Percentiles rank a stretch among this genome's conserved stretches.
Conservation (phyloP, 1,140 invertebrate species). For the Campodea augens region DNA sequence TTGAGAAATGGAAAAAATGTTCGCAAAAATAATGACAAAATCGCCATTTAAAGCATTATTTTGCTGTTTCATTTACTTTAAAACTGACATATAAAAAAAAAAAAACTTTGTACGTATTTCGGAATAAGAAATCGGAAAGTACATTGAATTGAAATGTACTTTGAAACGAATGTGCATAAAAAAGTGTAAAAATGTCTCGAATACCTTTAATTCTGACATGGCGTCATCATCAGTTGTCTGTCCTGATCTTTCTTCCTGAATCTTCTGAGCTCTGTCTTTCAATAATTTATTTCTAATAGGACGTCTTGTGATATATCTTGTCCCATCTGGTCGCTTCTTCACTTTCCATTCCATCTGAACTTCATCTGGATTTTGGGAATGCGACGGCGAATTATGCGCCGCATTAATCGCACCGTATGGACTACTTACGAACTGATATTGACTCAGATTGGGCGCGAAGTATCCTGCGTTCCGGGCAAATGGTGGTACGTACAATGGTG, state of each 20-base stretch:
- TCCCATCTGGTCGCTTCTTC: constrained; percentile 54
- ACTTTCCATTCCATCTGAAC: constrained; percentile 59
- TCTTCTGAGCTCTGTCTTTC: constrained; percentile 44
- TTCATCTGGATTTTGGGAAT: constrained; percentile 10
- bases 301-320: constrained; percentile 52
- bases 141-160: too few relatives aligned
- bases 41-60: too few relatives aligned
- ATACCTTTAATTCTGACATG: constrained; percentile 53
- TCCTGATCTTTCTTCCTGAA: constrained; percentile 45
- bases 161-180: too few relatives aligned
- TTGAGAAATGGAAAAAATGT: too few relatives aligned
- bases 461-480: constrained; percentile 21
- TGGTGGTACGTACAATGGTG: constrained; percentile 1
- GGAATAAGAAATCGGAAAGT: too few relatives aligned
- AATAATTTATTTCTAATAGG: constrained; percentile 45
- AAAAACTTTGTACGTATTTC: too few relatives aligned
- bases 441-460: constrained; percentile 34
- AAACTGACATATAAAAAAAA: too few relatives aligned
- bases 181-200: too few relatives aligned
- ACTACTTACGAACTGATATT: constrained; percentile 37
- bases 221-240: constrained; percentile 66
- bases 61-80: too few relatives aligned
- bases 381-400: constrained; percentile 22
- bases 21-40: too few relatives aligned
- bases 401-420: constrained; percentile 27